Conservation (phyloP, 1,140 invertebrate genomes). For the Drosophila auraria region DNA sequence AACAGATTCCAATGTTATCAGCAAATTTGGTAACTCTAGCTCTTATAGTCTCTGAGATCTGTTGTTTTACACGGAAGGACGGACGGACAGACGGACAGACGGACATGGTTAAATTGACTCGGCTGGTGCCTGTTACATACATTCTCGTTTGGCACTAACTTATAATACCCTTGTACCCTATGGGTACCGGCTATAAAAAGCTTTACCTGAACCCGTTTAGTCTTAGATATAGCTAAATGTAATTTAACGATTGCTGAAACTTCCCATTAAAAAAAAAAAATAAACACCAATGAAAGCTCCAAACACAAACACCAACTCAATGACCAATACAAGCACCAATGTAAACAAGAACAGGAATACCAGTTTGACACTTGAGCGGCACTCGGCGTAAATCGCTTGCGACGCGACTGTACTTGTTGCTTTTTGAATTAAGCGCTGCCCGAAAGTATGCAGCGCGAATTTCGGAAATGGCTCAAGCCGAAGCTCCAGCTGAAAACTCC, state of each 20-base stretch:
- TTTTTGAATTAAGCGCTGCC: conserved; percentile 51
- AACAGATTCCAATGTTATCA: too few relatives aligned
- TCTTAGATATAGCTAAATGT: too few relatives aligned
- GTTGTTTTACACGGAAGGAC: too few relatives aligned
- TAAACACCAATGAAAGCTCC: not conserved
- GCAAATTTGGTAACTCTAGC: too few relatives aligned
- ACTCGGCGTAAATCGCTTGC: conserved; percentile 31
- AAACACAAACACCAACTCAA: not conserved
- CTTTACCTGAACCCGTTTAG: too few relatives aligned
- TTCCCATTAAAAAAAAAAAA: not conserved
- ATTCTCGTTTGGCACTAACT: too few relatives aligned
- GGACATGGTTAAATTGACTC: too few relatives aligned
- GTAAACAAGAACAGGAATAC: conserved; percentile 16
- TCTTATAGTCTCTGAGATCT: too few relatives aligned
- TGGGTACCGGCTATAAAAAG: too few relatives aligned
- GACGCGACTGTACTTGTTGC: conserved; percentile 65
- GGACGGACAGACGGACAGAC: too few relatives aligned
- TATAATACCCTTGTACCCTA: too few relatives aligned
- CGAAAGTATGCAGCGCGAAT: conserved; percentile 46
- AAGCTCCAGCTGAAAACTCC: conserved; percentile 17
- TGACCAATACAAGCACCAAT: not conserved
- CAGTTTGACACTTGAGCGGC: conserved; percentile 28
- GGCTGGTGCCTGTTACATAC: too few relatives aligned
- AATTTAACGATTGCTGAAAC: not conserved
- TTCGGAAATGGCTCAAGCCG: conserved; percentile 45